phyloP scores from a whole-genome alignment of 2,113 vertebrate genomes.

The Rynchops niger region DNA sequence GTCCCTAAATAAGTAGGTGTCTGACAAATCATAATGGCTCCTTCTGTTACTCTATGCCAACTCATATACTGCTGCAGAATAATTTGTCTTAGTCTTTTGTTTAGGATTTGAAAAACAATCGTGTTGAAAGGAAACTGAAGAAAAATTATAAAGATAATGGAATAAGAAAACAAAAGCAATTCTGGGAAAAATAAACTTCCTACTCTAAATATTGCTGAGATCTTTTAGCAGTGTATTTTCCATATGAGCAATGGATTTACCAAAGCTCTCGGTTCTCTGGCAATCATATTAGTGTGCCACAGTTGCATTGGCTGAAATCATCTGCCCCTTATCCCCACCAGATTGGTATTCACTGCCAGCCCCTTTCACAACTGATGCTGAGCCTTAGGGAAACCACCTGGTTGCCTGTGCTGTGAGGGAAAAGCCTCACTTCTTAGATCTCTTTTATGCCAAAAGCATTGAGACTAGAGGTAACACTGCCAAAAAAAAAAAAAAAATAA shows the following conservation, averaged over 20 bases:
- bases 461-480: not conserved
- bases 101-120: conserved; percentile 45
- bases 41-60: conserved; percentile 54
- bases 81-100: conserved; percentile 60
- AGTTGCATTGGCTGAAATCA: not conserved
- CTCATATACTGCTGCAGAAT: conserved; percentile 43
- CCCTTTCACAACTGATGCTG: not conserved
- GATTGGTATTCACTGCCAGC: not conserved
- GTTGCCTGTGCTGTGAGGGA: not conserved
- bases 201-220: not conserved
- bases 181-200: conserved; percentile 22
- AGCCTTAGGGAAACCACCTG: conserved; percentile 22
- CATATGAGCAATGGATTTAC: not conserved
- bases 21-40: conserved; percentile 58
- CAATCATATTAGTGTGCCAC: not conserved
- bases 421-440: not conserved
- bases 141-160: conserved; percentile 15
- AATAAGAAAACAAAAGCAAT: conserved; percentile 24
- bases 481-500: not conserved
- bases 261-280: not conserved
- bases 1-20: conserved; percentile 64
- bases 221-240: not conserved
- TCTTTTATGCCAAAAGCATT: not conserved
- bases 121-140: conserved; percentile 51
- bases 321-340: not conserved